Conservation (phyloP, 2,888 invertebrate genomes). For the Acrobasis repandana region DNA sequence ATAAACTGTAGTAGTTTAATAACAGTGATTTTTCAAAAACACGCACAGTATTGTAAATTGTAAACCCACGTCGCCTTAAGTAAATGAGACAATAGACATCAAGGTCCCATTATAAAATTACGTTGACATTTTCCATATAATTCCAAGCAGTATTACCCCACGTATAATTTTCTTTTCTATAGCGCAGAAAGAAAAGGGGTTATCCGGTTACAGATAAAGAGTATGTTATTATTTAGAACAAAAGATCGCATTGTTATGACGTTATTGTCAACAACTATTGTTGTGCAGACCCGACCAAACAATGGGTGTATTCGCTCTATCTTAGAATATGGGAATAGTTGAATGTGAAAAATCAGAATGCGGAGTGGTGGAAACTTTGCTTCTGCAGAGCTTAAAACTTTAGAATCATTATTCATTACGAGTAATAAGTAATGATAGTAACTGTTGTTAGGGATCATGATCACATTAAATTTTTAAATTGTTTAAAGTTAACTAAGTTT, state of each 20-base stretch:
- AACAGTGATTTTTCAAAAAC: neutral
- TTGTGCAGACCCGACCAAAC: neutral
- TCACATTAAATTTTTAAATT: no score
- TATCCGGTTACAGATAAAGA: slow-evolving; percentile 1
- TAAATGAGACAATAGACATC: neutral
- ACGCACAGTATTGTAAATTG: no score
- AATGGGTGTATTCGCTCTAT: neutral
- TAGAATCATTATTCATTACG: no score
- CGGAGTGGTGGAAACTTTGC: no score
- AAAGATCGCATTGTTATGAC: slow-evolving; percentile 15
- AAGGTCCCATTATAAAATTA: neutral
- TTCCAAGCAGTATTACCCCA: neutral
- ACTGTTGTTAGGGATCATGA: no score
- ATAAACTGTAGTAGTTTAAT: no score
- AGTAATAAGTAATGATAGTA: no score
- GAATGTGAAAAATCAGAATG: no score
- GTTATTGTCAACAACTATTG: slow-evolving; percentile 34
- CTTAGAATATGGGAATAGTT: no score
- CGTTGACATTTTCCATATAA: neutral
- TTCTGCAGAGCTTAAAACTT: no score
- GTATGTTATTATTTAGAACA: slow-evolving; percentile 13
- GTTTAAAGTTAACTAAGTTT: no score
- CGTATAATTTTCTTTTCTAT: neutral
- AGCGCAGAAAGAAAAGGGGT: neutral
- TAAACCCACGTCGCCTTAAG: no score